phyloP scores from a whole-genome alignment of 1,140 invertebrate genomes.

The Metaphire vulgaris region DNA sequence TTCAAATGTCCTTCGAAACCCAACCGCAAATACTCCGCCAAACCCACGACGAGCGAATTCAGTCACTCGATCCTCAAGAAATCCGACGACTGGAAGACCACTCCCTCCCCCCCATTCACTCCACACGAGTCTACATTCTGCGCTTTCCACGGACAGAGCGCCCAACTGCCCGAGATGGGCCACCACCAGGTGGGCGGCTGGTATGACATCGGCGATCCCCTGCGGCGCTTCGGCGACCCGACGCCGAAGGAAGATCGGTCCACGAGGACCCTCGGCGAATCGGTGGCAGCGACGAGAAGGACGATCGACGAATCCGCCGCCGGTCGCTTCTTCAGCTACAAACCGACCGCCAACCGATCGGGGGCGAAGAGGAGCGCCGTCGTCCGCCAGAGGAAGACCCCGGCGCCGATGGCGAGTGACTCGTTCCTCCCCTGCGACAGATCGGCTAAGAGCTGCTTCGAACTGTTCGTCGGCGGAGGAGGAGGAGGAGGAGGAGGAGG shows the following conservation, averaged over 20 bases:
- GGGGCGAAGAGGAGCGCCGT: not conserved
- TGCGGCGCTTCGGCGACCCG: not conserved
- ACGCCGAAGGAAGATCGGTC: not conserved
- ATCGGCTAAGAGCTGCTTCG: not conserved
- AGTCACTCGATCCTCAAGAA: not conserved
- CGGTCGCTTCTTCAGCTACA: not conserved
- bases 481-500: not conserved
- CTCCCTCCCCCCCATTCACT: no score
- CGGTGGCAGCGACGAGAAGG: not conserved
- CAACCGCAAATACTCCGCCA: not conserved
- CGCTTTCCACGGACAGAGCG: not conserved
- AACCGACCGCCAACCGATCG: not conserved
- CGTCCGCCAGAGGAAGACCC: not conserved
- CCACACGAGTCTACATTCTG: not conserved
- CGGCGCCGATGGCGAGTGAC: not conserved
- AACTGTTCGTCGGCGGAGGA: not conserved
- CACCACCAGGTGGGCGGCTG: not conserved
- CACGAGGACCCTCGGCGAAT: not conserved
- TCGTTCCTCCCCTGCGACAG: not conserved
- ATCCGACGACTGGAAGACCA: not conserved
- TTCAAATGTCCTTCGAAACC: not conserved
- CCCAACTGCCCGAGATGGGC: not conserved
- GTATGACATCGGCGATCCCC: not conserved
- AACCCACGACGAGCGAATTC: not conserved
- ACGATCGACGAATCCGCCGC: not conserved